These are phyloP conservation scores for Clarias fuscus DNA, from an alignment of 2,797 vertebrate species.

Conservation along the genomic window DNA sequence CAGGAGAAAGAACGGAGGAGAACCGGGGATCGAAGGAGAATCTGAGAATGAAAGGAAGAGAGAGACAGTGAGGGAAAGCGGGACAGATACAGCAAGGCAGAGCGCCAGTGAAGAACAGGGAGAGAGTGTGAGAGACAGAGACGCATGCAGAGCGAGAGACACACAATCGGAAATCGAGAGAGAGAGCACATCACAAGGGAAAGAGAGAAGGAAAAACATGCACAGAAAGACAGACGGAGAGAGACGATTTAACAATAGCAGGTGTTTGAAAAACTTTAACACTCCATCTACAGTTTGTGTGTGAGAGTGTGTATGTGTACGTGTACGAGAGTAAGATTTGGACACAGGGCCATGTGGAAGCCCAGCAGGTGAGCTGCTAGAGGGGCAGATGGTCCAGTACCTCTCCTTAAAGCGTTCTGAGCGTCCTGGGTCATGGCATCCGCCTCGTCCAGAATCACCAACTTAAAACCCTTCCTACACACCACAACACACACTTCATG, in stretches of 20 bases:
- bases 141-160: neutral
- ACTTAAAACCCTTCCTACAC: constrained; percentile 92
- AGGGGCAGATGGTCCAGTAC: constrained; percentile 81
- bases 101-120: neutral
- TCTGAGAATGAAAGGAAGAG: neutral
- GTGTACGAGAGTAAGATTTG: constrained; percentile 16
- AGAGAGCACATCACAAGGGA: neutral
- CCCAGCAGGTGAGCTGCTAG: constrained; percentile 67
- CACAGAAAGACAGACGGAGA: neutral
- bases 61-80: neutral
- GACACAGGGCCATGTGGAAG: constrained; percentile 57
- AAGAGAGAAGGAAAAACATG: neutral
- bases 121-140: neutral
- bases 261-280: neutral
- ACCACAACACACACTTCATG: neutral
- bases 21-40: neutral
- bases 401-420: constrained; percentile 95
- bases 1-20: neutral
- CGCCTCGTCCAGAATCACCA: constrained; percentile 96
- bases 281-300: no score
- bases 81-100: neutral
- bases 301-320: no score
- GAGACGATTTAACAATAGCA: neutral
- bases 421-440: constrained; percentile 99
- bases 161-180: neutral